Evolutionary conservation across 2,797 vertebrate genomes (phyloP).

Genomic region (Sebastes hubbsi): DNA sequence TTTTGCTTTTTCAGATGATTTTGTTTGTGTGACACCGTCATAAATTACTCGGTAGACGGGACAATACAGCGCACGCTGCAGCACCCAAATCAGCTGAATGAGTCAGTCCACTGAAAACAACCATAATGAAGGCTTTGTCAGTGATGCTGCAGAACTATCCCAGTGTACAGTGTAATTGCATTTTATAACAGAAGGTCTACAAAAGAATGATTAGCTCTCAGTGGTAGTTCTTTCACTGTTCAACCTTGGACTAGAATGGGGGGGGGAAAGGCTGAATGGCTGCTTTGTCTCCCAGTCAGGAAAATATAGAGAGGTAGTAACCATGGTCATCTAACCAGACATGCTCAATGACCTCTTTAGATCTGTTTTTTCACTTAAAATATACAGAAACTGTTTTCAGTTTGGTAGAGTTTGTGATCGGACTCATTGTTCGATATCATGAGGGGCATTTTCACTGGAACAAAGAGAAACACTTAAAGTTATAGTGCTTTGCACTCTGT

Average conservation of each 20-base stretch:
- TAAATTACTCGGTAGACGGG: constrained; percentile 16
- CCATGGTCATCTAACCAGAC: neutral
- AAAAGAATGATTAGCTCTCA: constrained; percentile 36
- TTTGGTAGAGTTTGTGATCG: neutral
- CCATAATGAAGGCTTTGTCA: constrained; percentile 23
- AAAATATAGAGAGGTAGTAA: neutral
- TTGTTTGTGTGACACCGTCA: constrained; percentile 24
- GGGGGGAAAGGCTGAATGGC: constrained; percentile 1
- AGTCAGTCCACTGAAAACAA: constrained; percentile 12
- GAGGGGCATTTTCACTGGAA: too few species aligned
- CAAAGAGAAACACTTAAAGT: neutral
- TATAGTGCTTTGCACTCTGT: neutral
- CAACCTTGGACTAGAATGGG: constrained; percentile 23
- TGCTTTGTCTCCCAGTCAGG: constrained; percentile 25
- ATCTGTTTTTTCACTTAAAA: neutral
- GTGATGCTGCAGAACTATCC: neutral
- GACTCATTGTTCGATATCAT: neutral
- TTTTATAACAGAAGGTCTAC: constrained; percentile 2
- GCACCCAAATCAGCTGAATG: neutral
- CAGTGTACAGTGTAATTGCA: constrained; percentile 30
- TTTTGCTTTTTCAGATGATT: constrained; percentile 6
- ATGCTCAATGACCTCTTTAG: neutral
- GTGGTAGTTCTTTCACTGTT: constrained; percentile 11
- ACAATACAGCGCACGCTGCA: neutral
- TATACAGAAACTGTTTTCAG: neutral